These are phyloP conservation scores for Drosophila ananassae DNA, from an alignment of 1,140 invertebrate species.

Conservation along the genomic window DNA sequence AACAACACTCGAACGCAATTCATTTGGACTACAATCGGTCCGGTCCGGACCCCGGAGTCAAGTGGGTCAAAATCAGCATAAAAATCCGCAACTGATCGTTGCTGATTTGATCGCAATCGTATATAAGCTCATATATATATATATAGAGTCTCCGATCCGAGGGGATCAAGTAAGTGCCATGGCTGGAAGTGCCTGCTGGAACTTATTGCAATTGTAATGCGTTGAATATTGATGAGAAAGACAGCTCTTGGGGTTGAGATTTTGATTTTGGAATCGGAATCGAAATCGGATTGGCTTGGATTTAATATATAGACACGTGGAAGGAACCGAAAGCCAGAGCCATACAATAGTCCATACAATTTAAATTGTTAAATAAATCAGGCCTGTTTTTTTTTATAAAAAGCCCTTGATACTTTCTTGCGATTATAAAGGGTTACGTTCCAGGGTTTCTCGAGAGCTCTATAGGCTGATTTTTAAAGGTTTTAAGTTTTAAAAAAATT, in stretches of 20 bases:
- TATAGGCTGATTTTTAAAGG: background rate
- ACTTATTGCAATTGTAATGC: constrained; percentile 81
- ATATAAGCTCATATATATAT: constrained; percentile 22
- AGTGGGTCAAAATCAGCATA: constrained; percentile 81
- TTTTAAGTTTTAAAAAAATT: background rate
- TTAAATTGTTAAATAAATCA: background rate
- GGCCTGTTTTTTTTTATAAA: background rate
- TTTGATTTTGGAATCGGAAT: constrained; percentile 1
- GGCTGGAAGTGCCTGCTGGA: constrained; percentile 33
- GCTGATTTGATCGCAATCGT: constrained; percentile 56
- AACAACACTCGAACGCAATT: constrained; percentile 24
- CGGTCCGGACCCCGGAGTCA: constrained; percentile 48
- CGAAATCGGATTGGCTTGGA: constrained; percentile 1
- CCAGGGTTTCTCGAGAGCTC: background rate
- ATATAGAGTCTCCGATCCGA: constrained; percentile 25
- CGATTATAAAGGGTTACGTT: no score
- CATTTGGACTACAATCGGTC: constrained; percentile 27
- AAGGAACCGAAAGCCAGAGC: background rate
- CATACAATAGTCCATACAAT: background rate
- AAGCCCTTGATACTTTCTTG: background rate
- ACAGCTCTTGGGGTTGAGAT: constrained; percentile 46
- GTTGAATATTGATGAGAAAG: constrained; percentile 76
- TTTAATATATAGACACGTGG: constrained; percentile 45
- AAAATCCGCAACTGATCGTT: constrained; percentile 72
- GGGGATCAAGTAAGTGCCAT: constrained; percentile 43